phyloP scores from a whole-genome alignment of 2,113 vertebrate species.

The Butorides virescens region DNA sequence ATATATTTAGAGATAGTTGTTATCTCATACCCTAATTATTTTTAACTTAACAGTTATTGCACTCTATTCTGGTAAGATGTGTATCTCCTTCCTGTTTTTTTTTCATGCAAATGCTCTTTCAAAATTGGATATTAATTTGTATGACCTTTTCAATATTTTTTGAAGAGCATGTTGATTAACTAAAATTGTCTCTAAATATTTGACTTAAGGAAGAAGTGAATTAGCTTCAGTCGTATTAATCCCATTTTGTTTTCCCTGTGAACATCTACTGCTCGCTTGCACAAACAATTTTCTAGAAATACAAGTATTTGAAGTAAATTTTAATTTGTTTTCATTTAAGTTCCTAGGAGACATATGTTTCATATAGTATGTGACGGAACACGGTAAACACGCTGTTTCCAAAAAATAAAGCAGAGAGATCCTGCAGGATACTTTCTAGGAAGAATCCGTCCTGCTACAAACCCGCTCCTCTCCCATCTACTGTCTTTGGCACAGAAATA shows the following conservation, averaged over 20 bases:
- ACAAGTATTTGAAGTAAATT: neutral
- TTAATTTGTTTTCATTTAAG: neutral
- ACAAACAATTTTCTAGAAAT: neutral
- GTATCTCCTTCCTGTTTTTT: neutral
- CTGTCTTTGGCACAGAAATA: neutral
- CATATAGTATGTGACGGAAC: rapidly evolving
- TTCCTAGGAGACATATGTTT: neutral
- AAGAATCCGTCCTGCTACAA: neutral
- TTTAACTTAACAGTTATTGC: neutral
- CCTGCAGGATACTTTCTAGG: neutral
- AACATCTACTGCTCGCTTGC: neutral
- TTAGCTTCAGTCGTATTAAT: neutral
- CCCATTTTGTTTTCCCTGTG: neutral
- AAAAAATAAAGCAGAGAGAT: neutral
- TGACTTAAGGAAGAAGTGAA: neutral
- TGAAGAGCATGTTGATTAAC: neutral
- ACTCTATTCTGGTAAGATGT: neutral
- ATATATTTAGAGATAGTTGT: neutral
- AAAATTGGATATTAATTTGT: neutral
- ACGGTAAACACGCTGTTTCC: neutral
- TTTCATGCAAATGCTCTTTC: neutral
- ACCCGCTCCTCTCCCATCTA: neutral
- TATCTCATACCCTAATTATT: neutral
- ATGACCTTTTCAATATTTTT: neutral
- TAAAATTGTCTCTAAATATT: constrained; percentile 30